Evolutionary conservation across 1,140 invertebrate genomes (phyloP).

Genomic region (Platyura marginata): DNA sequence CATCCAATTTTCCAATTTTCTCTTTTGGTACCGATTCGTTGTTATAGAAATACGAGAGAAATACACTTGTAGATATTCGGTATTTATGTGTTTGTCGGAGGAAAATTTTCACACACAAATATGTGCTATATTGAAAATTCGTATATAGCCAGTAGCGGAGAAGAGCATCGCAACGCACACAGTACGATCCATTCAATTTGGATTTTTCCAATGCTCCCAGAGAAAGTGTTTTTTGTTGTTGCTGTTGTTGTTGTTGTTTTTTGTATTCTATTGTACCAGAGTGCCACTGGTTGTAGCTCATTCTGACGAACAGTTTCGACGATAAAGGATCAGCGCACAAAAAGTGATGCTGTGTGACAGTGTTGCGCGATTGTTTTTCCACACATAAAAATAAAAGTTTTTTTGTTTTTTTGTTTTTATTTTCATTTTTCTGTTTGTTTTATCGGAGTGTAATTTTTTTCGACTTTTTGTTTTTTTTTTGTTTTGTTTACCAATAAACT

Average conservation of each 20-base stretch:
- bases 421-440: neutral
- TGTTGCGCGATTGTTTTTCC: neutral
- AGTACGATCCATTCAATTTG: too few relatives aligned
- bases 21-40: too few relatives aligned
- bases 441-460: too few relatives aligned
- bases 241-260: too few relatives aligned
- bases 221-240: too few relatives aligned
- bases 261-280: neutral
- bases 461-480: neutral
- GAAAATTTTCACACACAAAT: too few relatives aligned
- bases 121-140: too few relatives aligned
- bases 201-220: too few relatives aligned
- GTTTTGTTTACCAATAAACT: neutral
- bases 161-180: neutral
- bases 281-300: neutral
- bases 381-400: neutral
- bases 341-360: neutral
- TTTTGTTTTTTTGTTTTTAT: neutral
- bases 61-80: too few relatives aligned
- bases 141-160: neutral
- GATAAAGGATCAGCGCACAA: neutral
- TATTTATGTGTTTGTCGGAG: too few relatives aligned
- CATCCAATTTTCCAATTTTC: too few relatives aligned
- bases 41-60: too few relatives aligned
- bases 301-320: neutral